These are phyloP conservation scores for Bufo bufo DNA, from an alignment of 2,113 vertebrate genomes.

Conservation along the genomic window DNA sequence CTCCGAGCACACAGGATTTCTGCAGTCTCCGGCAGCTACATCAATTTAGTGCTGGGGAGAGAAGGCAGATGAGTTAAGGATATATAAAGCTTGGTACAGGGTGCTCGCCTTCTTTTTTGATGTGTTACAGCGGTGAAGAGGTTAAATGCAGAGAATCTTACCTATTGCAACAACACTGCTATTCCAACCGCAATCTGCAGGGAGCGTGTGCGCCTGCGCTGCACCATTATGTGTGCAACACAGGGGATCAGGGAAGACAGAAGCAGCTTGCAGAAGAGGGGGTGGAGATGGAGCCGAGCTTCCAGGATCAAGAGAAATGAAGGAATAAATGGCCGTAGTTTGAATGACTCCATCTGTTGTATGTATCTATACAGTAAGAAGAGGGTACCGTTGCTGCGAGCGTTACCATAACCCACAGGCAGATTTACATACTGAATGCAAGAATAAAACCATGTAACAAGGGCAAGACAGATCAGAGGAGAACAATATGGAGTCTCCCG, in stretches of 20 bases:
- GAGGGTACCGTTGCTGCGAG: not conserved
- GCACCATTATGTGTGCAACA: conserved; percentile 41
- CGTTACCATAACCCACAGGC: not conserved
- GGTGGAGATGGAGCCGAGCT: conserved; percentile 11
- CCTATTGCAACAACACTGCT: conserved; percentile 20
- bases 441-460: not conserved
- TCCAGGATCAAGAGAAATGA: not conserved
- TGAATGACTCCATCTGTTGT: not conserved
- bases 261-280: not conserved
- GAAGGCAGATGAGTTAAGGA: not conserved
- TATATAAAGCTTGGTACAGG: not conserved
- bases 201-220: conserved; percentile 45
- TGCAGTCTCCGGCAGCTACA: not conserved
- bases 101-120: not conserved
- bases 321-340: not conserved
- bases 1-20: not conserved
- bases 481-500: not conserved
- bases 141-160: conserved; percentile 42
- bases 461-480: not conserved
- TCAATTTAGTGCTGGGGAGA: not conserved
- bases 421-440: not conserved
- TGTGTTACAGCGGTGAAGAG: conserved; percentile 1
- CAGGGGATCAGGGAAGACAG: conserved; percentile 1
- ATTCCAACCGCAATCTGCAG: conserved; percentile 40
- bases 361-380: not conserved